These are phyloP conservation scores for Clepsis dumicolana DNA, from an alignment of 2,888 invertebrate species.

Conservation along the genomic window DNA sequence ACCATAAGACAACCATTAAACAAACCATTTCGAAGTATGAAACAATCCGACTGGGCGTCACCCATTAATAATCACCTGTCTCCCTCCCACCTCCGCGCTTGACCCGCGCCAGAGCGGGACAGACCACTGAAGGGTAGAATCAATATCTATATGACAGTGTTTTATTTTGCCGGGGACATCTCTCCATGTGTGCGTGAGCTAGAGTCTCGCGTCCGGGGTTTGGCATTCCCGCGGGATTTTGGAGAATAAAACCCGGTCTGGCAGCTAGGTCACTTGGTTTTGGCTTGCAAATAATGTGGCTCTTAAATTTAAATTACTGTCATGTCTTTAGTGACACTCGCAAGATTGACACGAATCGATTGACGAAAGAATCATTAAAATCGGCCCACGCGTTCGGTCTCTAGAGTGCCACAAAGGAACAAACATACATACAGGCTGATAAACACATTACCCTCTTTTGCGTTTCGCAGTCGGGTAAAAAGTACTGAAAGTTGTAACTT, in stretches of 20 bases:
- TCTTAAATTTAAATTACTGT: too few relatives aligned
- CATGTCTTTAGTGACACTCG: too few relatives aligned
- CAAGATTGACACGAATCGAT: too few relatives aligned
- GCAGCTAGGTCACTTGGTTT: neutral
- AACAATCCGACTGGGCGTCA: conserved; percentile 60
- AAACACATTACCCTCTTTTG: too few relatives aligned
- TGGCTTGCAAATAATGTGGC: neutral
- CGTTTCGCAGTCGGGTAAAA: too few relatives aligned
- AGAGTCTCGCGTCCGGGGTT: conserved; percentile 6
- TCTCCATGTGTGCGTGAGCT: conserved; percentile 48
- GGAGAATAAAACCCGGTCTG: neutral
- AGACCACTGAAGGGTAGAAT: conserved; percentile 67
- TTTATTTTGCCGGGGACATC: conserved; percentile 80
- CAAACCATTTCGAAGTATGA: conserved; percentile 15
- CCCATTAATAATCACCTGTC: conserved; percentile 69
- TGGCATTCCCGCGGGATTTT: conserved; percentile 3
- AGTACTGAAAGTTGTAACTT: too few relatives aligned
- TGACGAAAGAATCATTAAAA: too few relatives aligned
- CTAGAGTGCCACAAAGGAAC: too few relatives aligned
- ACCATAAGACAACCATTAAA: neutral
- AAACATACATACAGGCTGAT: too few relatives aligned
- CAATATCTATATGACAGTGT: conserved; percentile 80
- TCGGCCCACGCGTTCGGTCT: too few relatives aligned
- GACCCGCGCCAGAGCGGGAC: conserved; percentile 25
- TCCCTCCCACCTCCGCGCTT: conserved; percentile 47